These are phyloP conservation scores for Bombus breviceps DNA, from an alignment of 1,140 invertebrate species.

Conservation along the genomic window DNA sequence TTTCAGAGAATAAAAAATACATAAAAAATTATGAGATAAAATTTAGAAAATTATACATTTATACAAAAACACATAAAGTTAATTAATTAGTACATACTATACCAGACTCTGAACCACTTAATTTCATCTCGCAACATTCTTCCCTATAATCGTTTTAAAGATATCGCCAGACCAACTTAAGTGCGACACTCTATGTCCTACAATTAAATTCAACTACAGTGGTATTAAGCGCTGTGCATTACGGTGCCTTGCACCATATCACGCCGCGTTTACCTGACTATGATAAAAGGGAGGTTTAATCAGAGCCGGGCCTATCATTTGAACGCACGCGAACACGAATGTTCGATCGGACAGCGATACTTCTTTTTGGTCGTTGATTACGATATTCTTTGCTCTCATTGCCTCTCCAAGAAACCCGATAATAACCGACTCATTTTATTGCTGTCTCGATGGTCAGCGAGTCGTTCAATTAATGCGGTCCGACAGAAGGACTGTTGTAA, in stretches of 20 bases:
- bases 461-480: constrained; percentile 4
- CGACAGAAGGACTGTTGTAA: constrained; percentile 6
- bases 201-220: background rate
- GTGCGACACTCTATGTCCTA: background rate
- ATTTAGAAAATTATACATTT: too few relatives aligned
- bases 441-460: background rate
- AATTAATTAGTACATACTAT: too few relatives aligned
- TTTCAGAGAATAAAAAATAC: background rate
- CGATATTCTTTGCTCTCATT: constrained; percentile 9
- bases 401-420: background rate
- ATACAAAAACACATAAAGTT: too few relatives aligned
- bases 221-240: background rate
- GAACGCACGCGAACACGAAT: background rate
- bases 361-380: constrained; percentile 1
- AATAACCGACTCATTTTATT: background rate
- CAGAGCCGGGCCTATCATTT: background rate
- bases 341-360: background rate
- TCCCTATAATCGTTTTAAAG: background rate
- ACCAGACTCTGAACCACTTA: too few relatives aligned
- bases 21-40: too few relatives aligned
- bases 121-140: background rate
- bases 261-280: background rate
- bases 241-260: background rate
- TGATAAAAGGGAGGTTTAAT: constrained; percentile 1
- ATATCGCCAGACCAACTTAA: background rate